Conservation (phyloP, 1,140 invertebrate genomes). For the Aporrectodea caliginosa region DNA sequence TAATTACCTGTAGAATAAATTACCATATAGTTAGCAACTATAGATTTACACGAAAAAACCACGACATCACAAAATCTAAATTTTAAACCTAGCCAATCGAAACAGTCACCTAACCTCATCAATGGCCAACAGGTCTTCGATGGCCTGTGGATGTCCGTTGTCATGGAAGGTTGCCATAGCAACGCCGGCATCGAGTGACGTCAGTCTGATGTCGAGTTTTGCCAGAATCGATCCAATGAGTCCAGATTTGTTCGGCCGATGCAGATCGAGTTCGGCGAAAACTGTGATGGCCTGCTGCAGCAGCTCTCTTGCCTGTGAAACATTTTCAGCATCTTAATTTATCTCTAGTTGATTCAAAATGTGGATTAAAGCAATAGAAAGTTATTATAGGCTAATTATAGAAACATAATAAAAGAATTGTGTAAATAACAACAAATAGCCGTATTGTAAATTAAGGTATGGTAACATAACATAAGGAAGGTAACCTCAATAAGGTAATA, state of each 20-base stretch:
- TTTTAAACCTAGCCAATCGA: no score
- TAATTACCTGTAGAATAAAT: no score
- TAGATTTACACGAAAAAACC: no score
- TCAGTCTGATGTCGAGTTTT: conserved; percentile 38
- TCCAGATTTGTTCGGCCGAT: conserved; percentile 44
- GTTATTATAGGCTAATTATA: no score
- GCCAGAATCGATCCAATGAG: conserved; percentile 42
- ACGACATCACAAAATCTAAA: no score
- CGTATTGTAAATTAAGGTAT: no score
- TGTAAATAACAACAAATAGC: no score
- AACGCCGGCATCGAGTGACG: background rate
- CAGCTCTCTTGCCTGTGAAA: conserved; percentile 43
- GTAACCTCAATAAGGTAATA: no score
- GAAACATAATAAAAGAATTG: no score
- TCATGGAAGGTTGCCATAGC: background rate
- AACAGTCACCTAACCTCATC: background rate
- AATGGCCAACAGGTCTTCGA: background rate
- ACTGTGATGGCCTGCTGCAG: conserved; percentile 44
- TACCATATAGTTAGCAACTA: no score
- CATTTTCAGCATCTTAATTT: background rate
- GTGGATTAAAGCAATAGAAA: no score
- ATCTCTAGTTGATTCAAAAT: background rate
- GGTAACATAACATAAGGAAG: no score
- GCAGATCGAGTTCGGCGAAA: conserved; percentile 40
- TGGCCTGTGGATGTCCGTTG: background rate